Evolutionary conservation across 2,113 vertebrate species (phyloP), one percentile per base, ranked within the genome.

Genomic region (Nannospalax galili): DNA sequence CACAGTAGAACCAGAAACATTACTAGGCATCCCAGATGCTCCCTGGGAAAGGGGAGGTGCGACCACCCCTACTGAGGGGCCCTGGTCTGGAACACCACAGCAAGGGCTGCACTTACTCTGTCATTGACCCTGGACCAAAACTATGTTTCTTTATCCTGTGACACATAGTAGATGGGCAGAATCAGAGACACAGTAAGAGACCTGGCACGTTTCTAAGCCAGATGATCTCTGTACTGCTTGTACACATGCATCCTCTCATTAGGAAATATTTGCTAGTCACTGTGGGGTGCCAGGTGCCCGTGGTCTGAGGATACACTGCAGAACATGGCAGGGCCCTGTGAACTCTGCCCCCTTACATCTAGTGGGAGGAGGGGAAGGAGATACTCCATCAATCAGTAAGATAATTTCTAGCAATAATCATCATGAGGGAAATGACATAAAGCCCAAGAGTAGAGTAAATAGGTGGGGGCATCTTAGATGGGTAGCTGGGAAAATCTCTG

Each of bases 11-110:
- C 58, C 26, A 5, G 17, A 35, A 35, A 3, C 7, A 26, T 42
- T 75, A 56, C 37, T 32, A 77, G 87, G 35, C 16, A 5, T 5
- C 1, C 8, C 87, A 7, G 7, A 3, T 6, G 26, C 32, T 15
- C 22, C 16, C 4, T 22, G 3, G 30, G 26, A 5, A 15, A 3
- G 28, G 32, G 1, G 17, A 48, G 81, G 60, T 1, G 42, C 14
- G 22, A 77, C 28, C 48, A 1, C 0, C 5, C 26, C n/a, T 8
- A 3, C 1, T 5, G 64, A 90, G 75, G n/a, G 80, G 15, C 56
- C 37, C 0, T 0, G 2, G 30, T 80, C 20, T 28, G 14, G 11
- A 7, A 6, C 52, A 56, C 0, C 20, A 35, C 42, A 7, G 0
- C 72, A 12, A 2, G 40, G n/a, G 7, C 62, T 60, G 17, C 4